Evolutionary conservation across 1,140 invertebrate genomes (phyloP), one percentile per base, ranked within the genome.

Genomic region (Neomicropteryx cornuta): DNA sequence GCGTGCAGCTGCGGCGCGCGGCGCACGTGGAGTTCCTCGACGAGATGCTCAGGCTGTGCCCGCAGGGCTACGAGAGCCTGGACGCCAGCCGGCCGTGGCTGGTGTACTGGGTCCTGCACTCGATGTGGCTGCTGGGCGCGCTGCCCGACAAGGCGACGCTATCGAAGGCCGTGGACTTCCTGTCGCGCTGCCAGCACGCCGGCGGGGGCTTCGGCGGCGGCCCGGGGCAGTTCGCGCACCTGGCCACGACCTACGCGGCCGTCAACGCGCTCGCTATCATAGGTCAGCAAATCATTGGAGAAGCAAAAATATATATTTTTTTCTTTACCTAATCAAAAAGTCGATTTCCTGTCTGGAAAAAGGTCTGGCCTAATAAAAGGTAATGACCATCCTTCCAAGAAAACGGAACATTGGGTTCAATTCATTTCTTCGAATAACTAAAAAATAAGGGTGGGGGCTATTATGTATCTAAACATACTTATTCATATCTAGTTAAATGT

Each of bases 171-270:
- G 75, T 77, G 16, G 51, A 74, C 17, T 89, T 90, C 60, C 56
- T 90, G 27, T 56, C 47, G 29, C 76, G 77, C 50, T 95, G 91
- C 58, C 88, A 93, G 49, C 66, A 76, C 51, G 71, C 76, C 4
- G 68, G 75, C 42, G 93, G 94, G 19, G 93, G 93, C 4, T 98
- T 94, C 75, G 90, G 83, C 32, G 94, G 95, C 46, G 94, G 93
- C 13, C 94, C 93, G 0, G 77, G 78, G 3, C 95, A 99, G 60
- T 67, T 77, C 53, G 68, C 93, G 18, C 96, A 99, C 69, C 70
- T 99, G 34, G 96, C 95, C 1, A 79, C 94, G 20, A 98, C 95
- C 4, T 99, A 97, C 72, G 96, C 94, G 32, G 93, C 95, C 42
- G 79, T 98, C 1, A 94, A 91, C 71, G 79, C 91, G 5, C 66